Evolutionary conservation across 2,888 invertebrate genomes (phyloP).

Genomic region (Napeogenes inachia): DNA sequence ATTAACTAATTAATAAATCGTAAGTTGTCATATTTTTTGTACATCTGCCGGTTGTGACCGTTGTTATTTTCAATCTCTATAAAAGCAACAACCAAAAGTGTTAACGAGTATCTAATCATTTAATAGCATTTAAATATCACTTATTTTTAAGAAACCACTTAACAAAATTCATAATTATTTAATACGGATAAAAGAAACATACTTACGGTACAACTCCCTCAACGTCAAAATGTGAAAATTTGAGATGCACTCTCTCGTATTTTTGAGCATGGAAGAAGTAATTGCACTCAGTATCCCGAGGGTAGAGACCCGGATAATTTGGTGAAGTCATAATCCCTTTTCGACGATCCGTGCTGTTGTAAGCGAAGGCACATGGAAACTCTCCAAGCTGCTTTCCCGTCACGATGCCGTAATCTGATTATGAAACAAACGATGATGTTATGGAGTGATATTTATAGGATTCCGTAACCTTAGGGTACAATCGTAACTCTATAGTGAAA

Average conservation of each 20-base stretch:
- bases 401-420: slow-evolving; percentile 89
- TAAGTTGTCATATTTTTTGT: no score
- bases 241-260: slow-evolving; percentile 86
- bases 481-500: no score
- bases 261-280: slow-evolving; percentile 91
- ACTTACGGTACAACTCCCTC: slow-evolving; percentile 96
- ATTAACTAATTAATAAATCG: no score
- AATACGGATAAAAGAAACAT: slow-evolving; percentile 6
- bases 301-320: slow-evolving; percentile 93
- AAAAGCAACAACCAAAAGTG: no score
- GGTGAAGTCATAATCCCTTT: slow-evolving; percentile 91
- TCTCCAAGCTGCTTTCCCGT: slow-evolving; percentile 86
- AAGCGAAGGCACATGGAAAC: slow-evolving; percentile 92
- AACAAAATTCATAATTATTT: slow-evolving; percentile 1
- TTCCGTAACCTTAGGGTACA: no score
- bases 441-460: background rate
- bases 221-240: slow-evolving; percentile 94
- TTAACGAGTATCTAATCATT: no score
- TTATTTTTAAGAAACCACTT: no score
- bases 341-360: slow-evolving; percentile 86
- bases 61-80: no score
- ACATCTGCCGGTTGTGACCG: no score
- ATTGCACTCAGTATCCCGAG: slow-evolving; percentile 92
- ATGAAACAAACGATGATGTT: background rate
- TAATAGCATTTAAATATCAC: no score